These are phyloP conservation scores for Drosophila asahinai DNA, from an alignment of 1,140 invertebrate species.

Conservation along the genomic window DNA sequence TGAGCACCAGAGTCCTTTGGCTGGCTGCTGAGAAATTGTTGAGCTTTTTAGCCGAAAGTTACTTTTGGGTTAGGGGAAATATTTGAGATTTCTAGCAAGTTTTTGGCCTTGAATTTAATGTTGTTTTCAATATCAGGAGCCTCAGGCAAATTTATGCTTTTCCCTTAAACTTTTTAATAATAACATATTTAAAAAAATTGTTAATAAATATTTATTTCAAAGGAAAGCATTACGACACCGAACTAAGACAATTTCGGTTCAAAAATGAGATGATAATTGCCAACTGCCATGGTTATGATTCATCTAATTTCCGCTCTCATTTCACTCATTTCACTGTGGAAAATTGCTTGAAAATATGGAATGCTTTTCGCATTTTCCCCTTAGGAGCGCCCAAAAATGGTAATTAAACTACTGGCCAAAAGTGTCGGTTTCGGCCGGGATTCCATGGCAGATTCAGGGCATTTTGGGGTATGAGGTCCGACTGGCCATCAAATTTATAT, in stretches of 20 bases:
- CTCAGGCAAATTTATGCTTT: too few species aligned
- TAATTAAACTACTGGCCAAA: slow-evolving; percentile 76
- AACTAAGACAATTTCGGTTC: not conserved
- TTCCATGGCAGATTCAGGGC: slow-evolving; percentile 11
- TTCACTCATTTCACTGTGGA: slow-evolving; percentile 26
- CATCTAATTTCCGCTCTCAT: not conserved
- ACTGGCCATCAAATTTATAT: slow-evolving; percentile 51
- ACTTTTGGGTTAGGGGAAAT: not conserved
- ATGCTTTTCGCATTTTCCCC: slow-evolving; percentile 38
- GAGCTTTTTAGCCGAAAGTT: not conserved
- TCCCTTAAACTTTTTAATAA: not conserved
- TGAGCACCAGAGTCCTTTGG: slow-evolving; percentile 7
- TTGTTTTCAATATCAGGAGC: too few species aligned
- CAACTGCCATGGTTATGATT: slow-evolving; percentile 42
- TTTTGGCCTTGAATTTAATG: not conserved
- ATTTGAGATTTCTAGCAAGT: not conserved
- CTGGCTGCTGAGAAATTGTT: slow-evolving; percentile 10
- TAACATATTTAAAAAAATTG: too few species aligned
- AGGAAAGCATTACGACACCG: too few species aligned
- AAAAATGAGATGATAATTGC: slow-evolving; percentile 55
- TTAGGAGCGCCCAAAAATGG: slow-evolving; percentile 51
- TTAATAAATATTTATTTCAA: not conserved
- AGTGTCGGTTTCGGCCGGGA: slow-evolving; percentile 48
- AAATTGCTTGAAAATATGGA: slow-evolving; percentile 74
- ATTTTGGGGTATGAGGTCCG: not conserved